Evolutionary conservation across 64 coral and sea anemone species (phyloP), one percentile per base, ranked within the genome.

Genomic region (Exaiptasia diaphana): DNA sequence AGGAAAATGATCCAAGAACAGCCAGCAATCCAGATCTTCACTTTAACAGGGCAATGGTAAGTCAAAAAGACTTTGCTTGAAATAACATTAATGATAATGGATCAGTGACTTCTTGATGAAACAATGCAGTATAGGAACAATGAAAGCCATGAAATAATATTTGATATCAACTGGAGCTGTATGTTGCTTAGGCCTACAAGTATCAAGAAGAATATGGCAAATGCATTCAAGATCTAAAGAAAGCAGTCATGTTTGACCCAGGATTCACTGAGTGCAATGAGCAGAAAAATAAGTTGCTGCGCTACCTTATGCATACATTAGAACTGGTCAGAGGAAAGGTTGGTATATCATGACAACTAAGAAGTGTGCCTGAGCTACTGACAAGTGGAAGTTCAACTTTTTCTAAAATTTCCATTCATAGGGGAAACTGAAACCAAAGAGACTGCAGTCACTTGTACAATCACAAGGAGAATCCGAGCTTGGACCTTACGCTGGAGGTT

Each of bases 31-130:
- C 95, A 21, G 95, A 99, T 43, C 80, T 99, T 17, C 79, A 99
- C 67, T 99, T 99, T 72, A 99, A 99, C 57, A 83, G 89, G 61
- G 95, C 95, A 20, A 99, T 99, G 95, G 95, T 99, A 18, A 76
- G 93, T 69, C n/a, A n/a, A n/a, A n/a, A n/a, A n/a, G n/a, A n/a
- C n/a, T n/a, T n/a, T n/a, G n/a, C n/a, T n/a, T n/a, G n/a, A n/a
- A n/a, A n/a, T n/a, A n/a, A n/a, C n/a, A n/a, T n/a, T n/a, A n/a
- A n/a, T n/a, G n/a, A n/a, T n/a, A n/a, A n/a, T n/a, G n/a, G n/a
- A n/a, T n/a, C n/a, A n/a, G n/a, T n/a, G n/a, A n/a, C n/a, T n/a
- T n/a, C n/a, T n/a, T n/a, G n/a, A n/a, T n/a, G n/a, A n/a, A n/a
- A n/a, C n/a, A n/a, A n/a, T n/a, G n/a, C n/a, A n/a, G n/a, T n/a